A percentile compares a stretch with the other conserved stretches of the same genome.
Conservation (phyloP, 2,113 vertebrate species). For the Marmota monax region DNA sequence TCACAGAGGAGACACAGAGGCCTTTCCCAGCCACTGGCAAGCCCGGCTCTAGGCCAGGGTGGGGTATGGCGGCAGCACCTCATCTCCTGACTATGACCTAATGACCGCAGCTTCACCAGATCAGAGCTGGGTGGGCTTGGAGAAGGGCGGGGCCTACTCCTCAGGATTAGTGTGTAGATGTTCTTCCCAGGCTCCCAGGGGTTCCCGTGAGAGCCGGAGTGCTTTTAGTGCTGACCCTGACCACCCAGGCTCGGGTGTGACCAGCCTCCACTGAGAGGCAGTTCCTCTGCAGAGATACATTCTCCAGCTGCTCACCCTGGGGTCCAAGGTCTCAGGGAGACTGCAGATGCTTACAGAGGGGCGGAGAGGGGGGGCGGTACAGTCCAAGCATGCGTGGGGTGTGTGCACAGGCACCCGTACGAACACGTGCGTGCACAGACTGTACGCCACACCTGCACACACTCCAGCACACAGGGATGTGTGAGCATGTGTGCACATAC, state of each 20-base stretch:
- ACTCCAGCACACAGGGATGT: not conserved
- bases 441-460: fast-evolving
- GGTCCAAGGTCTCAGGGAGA: not conserved
- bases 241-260: no score
- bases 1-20: fast-evolving
- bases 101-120: no score
- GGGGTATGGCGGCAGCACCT: not conserved
- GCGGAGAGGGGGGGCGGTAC: fast-evolving
- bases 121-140: not conserved
- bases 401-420: not conserved
- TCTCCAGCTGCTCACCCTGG: fast-evolving
- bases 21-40: fast-evolving
- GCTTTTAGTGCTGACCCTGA: fast-evolving
- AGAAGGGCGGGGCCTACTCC: not conserved
- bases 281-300: not conserved
- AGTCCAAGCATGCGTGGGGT: not conserved
- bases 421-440: no score
- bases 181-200: not conserved
- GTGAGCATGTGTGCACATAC: no score
- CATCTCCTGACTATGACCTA: not conserved
- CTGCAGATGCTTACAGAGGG: fast-evolving
- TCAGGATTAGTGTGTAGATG: fast-evolving
- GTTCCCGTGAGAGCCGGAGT: not conserved
- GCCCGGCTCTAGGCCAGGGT: not conserved
- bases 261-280: not conserved